phyloP scores from a whole-genome alignment of 2,888 invertebrate species.

The Drosophila anceps region DNA sequence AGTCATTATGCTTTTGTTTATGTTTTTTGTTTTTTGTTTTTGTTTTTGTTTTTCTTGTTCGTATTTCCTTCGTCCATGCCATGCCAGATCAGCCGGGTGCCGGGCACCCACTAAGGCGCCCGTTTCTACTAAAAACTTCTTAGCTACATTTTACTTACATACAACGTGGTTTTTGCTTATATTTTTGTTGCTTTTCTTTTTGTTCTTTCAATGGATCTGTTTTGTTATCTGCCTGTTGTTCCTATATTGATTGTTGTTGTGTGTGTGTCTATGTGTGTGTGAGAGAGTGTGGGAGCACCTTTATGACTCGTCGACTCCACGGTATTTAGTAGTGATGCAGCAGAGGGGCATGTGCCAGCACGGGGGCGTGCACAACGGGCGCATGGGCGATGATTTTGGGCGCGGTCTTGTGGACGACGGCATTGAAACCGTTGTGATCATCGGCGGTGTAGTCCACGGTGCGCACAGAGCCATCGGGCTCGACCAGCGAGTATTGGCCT shows the following conservation, averaged over 20 bases:
- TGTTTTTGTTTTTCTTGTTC: conserved; percentile 49
- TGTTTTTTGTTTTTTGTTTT: conserved; percentile 38
- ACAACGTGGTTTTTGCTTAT: conserved; percentile 36
- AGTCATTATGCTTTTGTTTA: conserved; percentile 70
- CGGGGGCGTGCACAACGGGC: conserved; percentile 83
- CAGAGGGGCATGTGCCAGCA: conserved; percentile 85
- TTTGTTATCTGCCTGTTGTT: conserved; percentile 65
- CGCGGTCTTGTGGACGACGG: conserved; percentile 89
- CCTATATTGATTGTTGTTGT: conserved; percentile 57
- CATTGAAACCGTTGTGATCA: conserved; percentile 90
- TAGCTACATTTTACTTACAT: conserved; percentile 76
- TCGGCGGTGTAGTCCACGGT: conserved; percentile 90
- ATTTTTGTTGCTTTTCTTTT: conserved; percentile 20
- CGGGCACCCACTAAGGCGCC: conserved; percentile 75
- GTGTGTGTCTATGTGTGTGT: conserved; percentile 33
- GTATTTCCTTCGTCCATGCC: conserved; percentile 79
- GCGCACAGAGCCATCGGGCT: conserved; percentile 86
- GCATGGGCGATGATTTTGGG: conserved; percentile 85
- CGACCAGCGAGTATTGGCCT: conserved; percentile 87
- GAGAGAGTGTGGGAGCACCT: conserved; percentile 67
- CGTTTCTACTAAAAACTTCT: conserved; percentile 74
- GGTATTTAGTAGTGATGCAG: conserved; percentile 84
- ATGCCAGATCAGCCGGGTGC: conserved; percentile 79
- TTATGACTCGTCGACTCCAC: conserved; percentile 60
- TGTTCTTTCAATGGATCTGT: conserved; percentile 58